These are phyloP conservation scores for Epirrita christyi DNA, from an alignment of 2,888 invertebrate species.

Conservation along the genomic window DNA sequence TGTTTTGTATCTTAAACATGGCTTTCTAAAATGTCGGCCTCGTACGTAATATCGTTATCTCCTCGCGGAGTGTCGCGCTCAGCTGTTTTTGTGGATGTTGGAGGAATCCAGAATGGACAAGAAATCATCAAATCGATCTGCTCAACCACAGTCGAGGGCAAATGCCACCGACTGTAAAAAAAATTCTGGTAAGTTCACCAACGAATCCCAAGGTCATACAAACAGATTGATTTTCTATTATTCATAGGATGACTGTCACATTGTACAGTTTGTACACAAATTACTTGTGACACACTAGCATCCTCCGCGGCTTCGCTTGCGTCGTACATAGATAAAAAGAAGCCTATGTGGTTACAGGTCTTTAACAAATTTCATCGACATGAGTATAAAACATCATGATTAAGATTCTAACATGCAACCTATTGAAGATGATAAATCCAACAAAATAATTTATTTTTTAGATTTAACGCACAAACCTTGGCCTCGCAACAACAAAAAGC, in stretches of 20 bases:
- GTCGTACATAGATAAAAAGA: no score
- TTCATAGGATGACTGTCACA: slow-evolving; percentile 12
- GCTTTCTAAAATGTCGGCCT: slow-evolving; percentile 92
- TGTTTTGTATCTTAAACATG: slow-evolving; percentile 87
- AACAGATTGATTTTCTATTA: neutral
- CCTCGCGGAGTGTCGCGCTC: slow-evolving; percentile 89
- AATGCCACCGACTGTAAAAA: slow-evolving; percentile 90
- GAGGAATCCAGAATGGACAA: slow-evolving; percentile 90
- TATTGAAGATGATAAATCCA: no score
- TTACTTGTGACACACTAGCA: neutral
- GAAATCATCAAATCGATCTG: slow-evolving; percentile 88
- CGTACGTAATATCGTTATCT: slow-evolving; percentile 88
- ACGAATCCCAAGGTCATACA: slow-evolving; percentile 50
- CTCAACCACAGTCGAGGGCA: slow-evolving; percentile 89
- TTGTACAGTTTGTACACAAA: slow-evolving; percentile 9
- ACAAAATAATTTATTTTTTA: no score
- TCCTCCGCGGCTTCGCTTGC: no score
- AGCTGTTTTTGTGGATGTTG: slow-evolving; percentile 81
- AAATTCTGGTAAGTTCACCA: slow-evolving; percentile 86
- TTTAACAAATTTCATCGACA: no score
- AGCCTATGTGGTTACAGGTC: no score
- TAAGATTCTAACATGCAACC: no score
- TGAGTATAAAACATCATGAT: no score
- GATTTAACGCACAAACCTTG: slow-evolving; percentile 85
- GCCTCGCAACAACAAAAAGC: slow-evolving; percentile 87